phyloP scores from a whole-genome alignment of 1,140 invertebrate genomes.

The Drosophila tsacasi region DNA sequence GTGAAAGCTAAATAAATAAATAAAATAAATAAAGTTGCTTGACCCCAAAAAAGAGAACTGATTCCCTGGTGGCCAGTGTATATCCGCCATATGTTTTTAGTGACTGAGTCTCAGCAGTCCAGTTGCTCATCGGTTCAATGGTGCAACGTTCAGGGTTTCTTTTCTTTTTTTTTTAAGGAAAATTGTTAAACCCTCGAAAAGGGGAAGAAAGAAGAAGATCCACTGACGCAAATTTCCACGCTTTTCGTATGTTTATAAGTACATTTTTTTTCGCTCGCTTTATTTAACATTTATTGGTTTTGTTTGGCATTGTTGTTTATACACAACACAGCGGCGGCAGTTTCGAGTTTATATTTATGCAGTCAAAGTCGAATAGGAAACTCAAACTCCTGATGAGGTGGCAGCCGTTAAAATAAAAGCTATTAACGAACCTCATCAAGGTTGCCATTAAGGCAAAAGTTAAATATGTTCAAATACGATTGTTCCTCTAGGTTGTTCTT shows the following conservation, averaged over 20 bases:
- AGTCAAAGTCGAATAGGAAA: conserved; percentile 43
- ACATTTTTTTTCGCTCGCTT: conserved; percentile 42
- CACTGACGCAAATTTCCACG: conserved; percentile 67
- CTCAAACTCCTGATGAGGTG: conserved; percentile 25
- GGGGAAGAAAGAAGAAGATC: conserved; percentile 29
- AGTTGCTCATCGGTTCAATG: conserved; percentile 31
- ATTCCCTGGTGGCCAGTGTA: conserved; percentile 35
- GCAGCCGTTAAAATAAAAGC: conserved; percentile 15
- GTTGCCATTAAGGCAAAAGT: not conserved
- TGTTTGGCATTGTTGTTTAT: conserved; percentile 71
- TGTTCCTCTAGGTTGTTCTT: not conserved
- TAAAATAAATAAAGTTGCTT: conserved; percentile 12
- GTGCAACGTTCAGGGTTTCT: conserved; percentile 15
- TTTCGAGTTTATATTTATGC: conserved; percentile 50
- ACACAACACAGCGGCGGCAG: conserved; percentile 45
- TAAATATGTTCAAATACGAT: not conserved
- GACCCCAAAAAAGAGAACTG: conserved; percentile 3
- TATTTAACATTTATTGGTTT: conserved; percentile 76
- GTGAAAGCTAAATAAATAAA: conserved; percentile 4
- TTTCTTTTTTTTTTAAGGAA: conserved; percentile 7
- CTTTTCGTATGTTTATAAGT: conserved; percentile 39
- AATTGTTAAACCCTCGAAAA: conserved; percentile 29
- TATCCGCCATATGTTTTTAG: conserved; percentile 51
- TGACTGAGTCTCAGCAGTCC: conserved; percentile 35
- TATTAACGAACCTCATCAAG: conserved; percentile 1